These are phyloP conservation scores for Lacerta agilis DNA, from an alignment of 2,797 vertebrate genomes.

Conservation along the genomic window DNA sequence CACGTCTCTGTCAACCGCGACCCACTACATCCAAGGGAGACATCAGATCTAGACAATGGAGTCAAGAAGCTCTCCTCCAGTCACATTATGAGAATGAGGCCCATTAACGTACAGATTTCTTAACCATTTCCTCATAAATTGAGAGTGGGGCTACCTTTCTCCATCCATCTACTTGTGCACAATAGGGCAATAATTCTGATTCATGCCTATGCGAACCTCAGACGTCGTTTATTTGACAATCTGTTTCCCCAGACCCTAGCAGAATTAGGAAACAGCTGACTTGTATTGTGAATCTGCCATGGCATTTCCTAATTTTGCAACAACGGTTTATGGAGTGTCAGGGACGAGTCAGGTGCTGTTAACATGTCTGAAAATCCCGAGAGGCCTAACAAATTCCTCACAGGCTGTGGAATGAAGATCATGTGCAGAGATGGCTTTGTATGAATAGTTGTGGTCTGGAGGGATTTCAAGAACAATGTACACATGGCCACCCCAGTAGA, in stretches of 20 bases:
- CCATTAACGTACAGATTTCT: neutral
- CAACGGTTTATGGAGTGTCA: neutral
- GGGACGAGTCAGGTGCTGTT: neutral
- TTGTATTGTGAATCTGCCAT: neutral
- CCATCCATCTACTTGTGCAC: neutral
- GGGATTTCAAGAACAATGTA: neutral
- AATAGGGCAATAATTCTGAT: neutral
- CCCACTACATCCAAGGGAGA: neutral
- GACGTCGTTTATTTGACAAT: neutral
- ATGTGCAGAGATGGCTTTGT: neutral
- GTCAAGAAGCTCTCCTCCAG: neutral
- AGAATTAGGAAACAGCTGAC: neutral
- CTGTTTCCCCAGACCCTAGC: neutral
- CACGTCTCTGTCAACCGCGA: neutral
- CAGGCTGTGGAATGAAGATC: slow-evolving; percentile 8
- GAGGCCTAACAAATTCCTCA: neutral
- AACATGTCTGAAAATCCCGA: neutral
- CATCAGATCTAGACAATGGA: neutral
- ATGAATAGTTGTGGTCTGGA: slow-evolving; percentile 12
- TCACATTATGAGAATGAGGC: no score
- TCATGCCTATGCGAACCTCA: neutral
- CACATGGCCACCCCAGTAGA: neutral
- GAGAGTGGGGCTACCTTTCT: neutral
- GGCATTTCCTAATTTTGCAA: neutral
- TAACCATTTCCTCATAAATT: no score